Base-by-base conservation (phyloP, 2,888 invertebrate species). In the Melinaea marsaeus region DNA sequence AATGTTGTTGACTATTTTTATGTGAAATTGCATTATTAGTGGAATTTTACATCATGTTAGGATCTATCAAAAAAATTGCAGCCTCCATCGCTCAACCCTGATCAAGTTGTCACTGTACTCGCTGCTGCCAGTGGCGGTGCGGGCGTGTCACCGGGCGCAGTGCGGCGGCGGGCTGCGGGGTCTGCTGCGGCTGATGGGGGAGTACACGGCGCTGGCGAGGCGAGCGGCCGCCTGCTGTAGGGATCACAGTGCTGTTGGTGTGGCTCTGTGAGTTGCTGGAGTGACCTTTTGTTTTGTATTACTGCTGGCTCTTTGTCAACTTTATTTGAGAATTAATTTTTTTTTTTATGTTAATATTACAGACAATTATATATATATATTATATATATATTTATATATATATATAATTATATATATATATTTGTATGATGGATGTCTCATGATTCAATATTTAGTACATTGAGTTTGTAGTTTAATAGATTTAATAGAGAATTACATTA, bases 151-250 rank as follows among this genome's bases (percentile, higher is more conserved):
- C 61, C 80, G 88, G 0, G 46, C 65, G 33, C 62, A 70, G 2
- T 78, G 81, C 11, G 68, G 74, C 13, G 80, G 81, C 11, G 13
- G 72, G 7, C 69, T 90, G 51, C 64, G 71, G 2, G 55, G 68
- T 0, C 72, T 90, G 57, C 72, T 90, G 61, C 62, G 60, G 1
- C 48, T 68, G 32, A 82, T 89, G 86, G 76, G 83, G 55, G 83
- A 81, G 47, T 90, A 90, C 69, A 72, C 86, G 37, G 75, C 84
- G 22, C 77, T 89, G 3, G 86, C 85, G 2, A 72, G 90, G 2
- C 74, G 90, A 1, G 83, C 86, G 7, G 83, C 84, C 13, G 88
- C 90, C 1, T 88, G 88, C 57, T 72, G 89, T n/a, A 79, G 85
- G 68, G 90, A 90, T 64, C 84, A 81, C 64, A 75, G 80, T 0